phyloP scores from a whole-genome alignment of 2,113 vertebrate species.

The Nansenia antarctica region DNA sequence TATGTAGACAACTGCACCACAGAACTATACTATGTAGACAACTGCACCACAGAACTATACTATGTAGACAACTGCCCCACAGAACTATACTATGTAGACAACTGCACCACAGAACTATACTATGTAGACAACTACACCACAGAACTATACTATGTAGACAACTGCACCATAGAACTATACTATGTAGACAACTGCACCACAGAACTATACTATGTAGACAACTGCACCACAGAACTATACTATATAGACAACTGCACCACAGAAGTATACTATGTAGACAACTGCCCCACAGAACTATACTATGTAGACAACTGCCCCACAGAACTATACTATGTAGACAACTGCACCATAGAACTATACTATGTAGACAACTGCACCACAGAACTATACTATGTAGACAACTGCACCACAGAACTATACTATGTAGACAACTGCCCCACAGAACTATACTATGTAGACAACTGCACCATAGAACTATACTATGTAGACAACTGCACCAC shows the following conservation, averaged over 20 bases:
- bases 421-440: neutral
- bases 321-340: neutral
- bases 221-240: neutral
- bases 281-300: neutral
- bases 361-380: neutral
- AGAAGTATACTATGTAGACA: too few relatives aligned
- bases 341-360: neutral
- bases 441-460: neutral
- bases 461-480: neutral
- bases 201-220: neutral
- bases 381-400: neutral
- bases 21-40: neutral
- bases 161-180: neutral
- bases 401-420: neutral
- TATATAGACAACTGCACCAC: neutral
- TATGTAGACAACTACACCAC: neutral
- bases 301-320: neutral
- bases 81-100: neutral
- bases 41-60: neutral
- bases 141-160: neutral
- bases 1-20: neutral
- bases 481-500: neutral
- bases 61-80: neutral
- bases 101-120: neutral
- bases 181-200: neutral